Evolutionary conservation across 2,797 vertebrate genomes (phyloP).

Genomic region (Alectoris magna): DNA sequence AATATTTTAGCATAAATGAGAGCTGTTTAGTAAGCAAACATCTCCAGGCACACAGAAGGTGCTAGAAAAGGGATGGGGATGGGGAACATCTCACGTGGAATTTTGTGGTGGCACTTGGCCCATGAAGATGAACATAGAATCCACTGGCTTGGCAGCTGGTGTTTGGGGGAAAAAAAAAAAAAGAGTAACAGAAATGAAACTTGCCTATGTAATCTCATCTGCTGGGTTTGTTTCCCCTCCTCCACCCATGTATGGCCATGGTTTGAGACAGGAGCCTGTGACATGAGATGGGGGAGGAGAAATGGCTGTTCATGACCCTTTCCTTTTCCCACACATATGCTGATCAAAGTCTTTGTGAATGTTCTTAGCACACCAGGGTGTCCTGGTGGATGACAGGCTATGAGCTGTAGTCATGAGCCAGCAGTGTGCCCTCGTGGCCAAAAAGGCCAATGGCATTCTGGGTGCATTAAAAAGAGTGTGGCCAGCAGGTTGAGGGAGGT

Average conservation of each 20-base stretch:
- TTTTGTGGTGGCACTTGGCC: not conserved
- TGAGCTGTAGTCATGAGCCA: too few species aligned
- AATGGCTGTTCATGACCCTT: not conserved
- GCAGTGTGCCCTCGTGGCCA: too few species aligned
- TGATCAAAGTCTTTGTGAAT: not conserved
- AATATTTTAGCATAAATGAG: not conserved
- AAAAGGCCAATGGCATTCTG: too few species aligned
- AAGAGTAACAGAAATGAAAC: not conserved
- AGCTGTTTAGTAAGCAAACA: not conserved
- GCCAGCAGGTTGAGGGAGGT: too few species aligned
- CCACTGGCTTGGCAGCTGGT: not conserved
- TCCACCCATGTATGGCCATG: not conserved
- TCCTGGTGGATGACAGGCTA: too few species aligned
- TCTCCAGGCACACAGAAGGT: not conserved
- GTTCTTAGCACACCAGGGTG: not conserved
- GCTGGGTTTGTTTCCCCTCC: not conserved
- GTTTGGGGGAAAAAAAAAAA: not conserved
- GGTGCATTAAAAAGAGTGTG: too few species aligned
- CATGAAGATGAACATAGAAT: not conserved
- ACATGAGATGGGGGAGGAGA: not conserved
- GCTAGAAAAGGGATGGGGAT: not conserved
- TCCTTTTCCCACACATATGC: not conserved
- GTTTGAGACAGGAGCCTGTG: not conserved
- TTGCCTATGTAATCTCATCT: not conserved
- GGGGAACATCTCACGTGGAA: accelerated